A percentile compares a stretch with the other conserved stretches of the same genome.
Evolutionary conservation across 2,113 vertebrate species (phyloP).

Genomic region (Crotalus helleri): DNA sequence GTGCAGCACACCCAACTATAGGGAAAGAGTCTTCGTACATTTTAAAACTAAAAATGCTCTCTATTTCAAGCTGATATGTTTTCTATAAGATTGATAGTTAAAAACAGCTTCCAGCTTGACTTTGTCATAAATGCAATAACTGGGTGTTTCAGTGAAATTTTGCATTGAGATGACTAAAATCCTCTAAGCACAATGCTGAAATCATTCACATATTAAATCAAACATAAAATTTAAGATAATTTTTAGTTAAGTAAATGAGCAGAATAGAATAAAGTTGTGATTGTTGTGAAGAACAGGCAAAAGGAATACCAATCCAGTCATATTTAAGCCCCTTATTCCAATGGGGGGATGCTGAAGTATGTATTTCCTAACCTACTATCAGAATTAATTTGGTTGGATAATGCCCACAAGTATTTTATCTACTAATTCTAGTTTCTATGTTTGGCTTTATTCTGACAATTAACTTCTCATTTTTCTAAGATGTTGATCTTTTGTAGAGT

Average conservation of each 20-base stretch:
- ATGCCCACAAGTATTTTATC: constrained; percentile 6
- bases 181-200: neutral
- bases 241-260: neutral
- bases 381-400: neutral
- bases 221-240: neutral
- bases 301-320: neutral
- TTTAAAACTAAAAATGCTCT: neutral
- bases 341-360: neutral
- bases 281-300: neutral
- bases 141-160: neutral
- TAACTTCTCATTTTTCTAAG: neutral
- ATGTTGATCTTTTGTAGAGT: neutral
- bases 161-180: neutral
- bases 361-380: neutral
- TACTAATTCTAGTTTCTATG: neutral
- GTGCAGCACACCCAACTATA: neutral
- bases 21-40: neutral
- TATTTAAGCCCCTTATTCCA: neutral
- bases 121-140: neutral
- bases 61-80: neutral
- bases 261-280: neutral
- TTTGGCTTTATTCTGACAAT: neutral
- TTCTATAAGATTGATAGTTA: neutral
- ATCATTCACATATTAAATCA: neutral
- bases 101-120: neutral